Evolutionary conservation across 2,797 vertebrate species (phyloP), one percentile per base, ranked within the genome.

Genomic region (Schizopygopsis pylzovi): DNA sequence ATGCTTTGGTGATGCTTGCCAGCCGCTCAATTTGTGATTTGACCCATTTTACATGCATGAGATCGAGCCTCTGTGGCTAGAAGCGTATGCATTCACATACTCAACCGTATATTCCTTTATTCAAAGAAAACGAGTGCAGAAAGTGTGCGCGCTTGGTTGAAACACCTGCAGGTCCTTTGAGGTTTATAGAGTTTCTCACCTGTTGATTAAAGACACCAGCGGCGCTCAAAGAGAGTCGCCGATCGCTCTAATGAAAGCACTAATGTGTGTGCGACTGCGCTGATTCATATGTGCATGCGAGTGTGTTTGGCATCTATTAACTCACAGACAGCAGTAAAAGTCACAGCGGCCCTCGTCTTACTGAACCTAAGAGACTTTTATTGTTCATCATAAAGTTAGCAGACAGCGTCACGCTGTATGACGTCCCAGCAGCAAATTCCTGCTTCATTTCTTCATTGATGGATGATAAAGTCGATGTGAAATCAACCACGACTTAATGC

Each of bases 161-260:
- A 90, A 88, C 89, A 80, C 71, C 88, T 91, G 87, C 41, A 54
- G 77, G 86, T 87, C 71, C 86, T 82, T 88, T 90, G 79, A 82
- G 83, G 79, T 92, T 93, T 93, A 92, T 88, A 52, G 91, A 86
- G 89, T 61, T 72, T 88, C 89, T 94, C 92, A 92, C 91, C 91
- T 92, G 92, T 92, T 94, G 91, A 91, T 94, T 93, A 94, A 76
- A 83, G 73, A 25, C 75, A 84, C 56, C 47, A 28, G 45, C 41
- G 22, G 81, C 54, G n/a, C 52, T 54, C 39, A 59, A 59, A 82
- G 15, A 59, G 49, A 8, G 68, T 73, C 18, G 18, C 45, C 37
- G 4, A 41, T 82, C 22, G 15, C 13, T 18, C 80, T 83, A 84
- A 68, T 78, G 67, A 78, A 83, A 77, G 15, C 71, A 78, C 76